Evolutionary conservation across 2,888 invertebrate genomes (phyloP), one percentile per base, ranked within the genome.

Genomic region (Xylota segnis): DNA sequence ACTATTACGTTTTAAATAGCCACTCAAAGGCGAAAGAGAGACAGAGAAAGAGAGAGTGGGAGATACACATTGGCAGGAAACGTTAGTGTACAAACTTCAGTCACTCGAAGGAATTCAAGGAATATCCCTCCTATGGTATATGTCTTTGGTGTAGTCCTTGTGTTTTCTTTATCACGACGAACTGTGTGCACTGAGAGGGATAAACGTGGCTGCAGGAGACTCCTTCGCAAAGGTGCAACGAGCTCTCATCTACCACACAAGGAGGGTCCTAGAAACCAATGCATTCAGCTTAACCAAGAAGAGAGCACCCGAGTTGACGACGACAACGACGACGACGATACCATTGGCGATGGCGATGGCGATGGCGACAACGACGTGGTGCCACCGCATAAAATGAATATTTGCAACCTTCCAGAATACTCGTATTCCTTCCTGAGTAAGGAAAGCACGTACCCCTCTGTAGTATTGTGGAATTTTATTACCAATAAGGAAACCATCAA

Each of bases 401-500:
- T 71, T 71, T 66, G 59, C 66, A 71, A 71, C 58, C 52, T 9
- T 43, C 12, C 27, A 32, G 45, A 18, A 71, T 63, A 45, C n/a
- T n/a, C n/a, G n/a, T n/a, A n/a, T n/a, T n/a, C n/a, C n/a, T 58
- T 43, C 43, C 23, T 61, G 27, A 56, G 37, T 59, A 45, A 66
- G 52, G 56, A 16, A 27, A 52, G 81, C 76, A 76, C 81, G 76
- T 81, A 68, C 61, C 54, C 54, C 27, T 66, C 12, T 81, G 66
- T 71, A 75, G 71, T 75, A 76, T 81, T 81, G 81, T 66, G 47
- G 66, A 81, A 61, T 76, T 86, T 86, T 81, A 86, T 81, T 76
- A 71, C 76, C 76, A 86, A 86, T 86, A 81, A 86, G 75, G 71
- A 75, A 81, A 58, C 75, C 76, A 81, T 86, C 76, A 75, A 65